These are phyloP conservation scores for Charanyca ferruginea DNA, from an alignment of 2,888 invertebrate genomes.

Conservation along the genomic window DNA sequence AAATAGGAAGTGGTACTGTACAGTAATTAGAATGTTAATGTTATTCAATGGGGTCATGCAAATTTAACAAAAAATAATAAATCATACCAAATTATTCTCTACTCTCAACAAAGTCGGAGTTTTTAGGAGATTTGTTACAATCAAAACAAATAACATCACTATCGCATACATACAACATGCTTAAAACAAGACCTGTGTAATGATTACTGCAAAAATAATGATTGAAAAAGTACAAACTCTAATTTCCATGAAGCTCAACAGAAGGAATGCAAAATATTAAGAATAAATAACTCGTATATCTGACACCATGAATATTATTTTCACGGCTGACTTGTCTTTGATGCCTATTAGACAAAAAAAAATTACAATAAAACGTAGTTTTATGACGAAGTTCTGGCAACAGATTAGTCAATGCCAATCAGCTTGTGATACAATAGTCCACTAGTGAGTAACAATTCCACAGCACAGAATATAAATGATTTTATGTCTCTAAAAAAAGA, in stretches of 20 bases:
- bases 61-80: slow-evolving; percentile 45
- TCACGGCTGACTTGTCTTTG: slow-evolving; percentile 51
- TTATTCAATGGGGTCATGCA: slow-evolving; percentile 51
- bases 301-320: slow-evolving; percentile 59
- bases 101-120: slow-evolving; percentile 76
- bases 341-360: slow-evolving; percentile 44
- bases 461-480: slow-evolving; percentile 72
- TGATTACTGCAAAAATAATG: slow-evolving; percentile 54
- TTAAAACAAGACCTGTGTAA: slow-evolving; percentile 56
- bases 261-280: slow-evolving; percentile 76
- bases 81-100: slow-evolving; percentile 66
- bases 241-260: slow-evolving; percentile 74
- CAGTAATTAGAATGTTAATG: slow-evolving; percentile 55
- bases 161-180: slow-evolving; percentile 59
- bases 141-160: slow-evolving; percentile 54
- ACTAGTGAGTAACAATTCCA: slow-evolving; percentile 83
- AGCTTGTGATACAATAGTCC: slow-evolving; percentile 65
- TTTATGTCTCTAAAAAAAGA: slow-evolving; percentile 72
- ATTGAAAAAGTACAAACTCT: slow-evolving; percentile 56
- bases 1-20: slow-evolving; percentile 50
- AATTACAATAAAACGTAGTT: slow-evolving; percentile 30
- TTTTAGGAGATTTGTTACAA: slow-evolving; percentile 67
- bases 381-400: slow-evolving; percentile 50
- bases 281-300: slow-evolving; percentile 65
- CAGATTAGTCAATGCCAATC: slow-evolving; percentile 52